Percentiles rank a stretch among this genome's conserved stretches.
phyloP scores from a whole-genome alignment of 2,797 vertebrate genomes.

The Sebastes vulpes region DNA sequence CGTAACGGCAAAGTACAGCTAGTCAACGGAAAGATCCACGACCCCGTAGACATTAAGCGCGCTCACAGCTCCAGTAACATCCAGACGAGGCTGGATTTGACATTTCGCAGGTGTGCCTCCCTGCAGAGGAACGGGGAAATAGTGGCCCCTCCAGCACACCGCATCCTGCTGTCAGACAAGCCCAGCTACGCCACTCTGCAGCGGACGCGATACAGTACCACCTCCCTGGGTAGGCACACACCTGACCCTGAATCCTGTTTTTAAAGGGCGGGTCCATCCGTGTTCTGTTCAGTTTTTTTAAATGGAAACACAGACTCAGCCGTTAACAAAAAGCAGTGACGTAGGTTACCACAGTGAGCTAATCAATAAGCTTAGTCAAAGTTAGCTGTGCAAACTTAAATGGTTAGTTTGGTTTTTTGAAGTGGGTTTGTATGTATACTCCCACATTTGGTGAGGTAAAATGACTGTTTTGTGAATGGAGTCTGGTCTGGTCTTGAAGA shows the following conservation, averaged over 20 bases:
- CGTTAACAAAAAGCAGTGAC: fast-evolving
- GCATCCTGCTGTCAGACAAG: slow-evolving; percentile 75
- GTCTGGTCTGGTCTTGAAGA: no score
- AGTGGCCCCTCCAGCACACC: slow-evolving; percentile 40
- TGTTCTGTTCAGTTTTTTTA: no score
- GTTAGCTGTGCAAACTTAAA: no score
- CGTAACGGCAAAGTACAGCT: slow-evolving; percentile 52
- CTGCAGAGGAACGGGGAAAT: slow-evolving; percentile 83
- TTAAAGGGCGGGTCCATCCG: background rate
- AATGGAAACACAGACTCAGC: no score
- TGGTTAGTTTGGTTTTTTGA: no score
- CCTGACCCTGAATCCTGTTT: slow-evolving; percentile 84
- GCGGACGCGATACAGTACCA: slow-evolving; percentile 84
- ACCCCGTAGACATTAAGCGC: slow-evolving; percentile 77
- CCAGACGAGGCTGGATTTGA: slow-evolving; percentile 79
- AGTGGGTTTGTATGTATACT: no score
- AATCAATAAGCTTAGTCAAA: no score
- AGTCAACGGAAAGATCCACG: slow-evolving; percentile 58
- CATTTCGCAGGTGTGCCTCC: slow-evolving; percentile 83
- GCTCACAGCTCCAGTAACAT: slow-evolving; percentile 91
- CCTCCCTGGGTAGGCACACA: slow-evolving; percentile 85
- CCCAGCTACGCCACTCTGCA: slow-evolving; percentile 80
- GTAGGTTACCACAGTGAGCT: no score
- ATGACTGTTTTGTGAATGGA: no score
- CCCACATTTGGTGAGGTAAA: no score